Conservation (phyloP, 1,140 invertebrate genomes). For the Acromyrmex echinatior region DNA sequence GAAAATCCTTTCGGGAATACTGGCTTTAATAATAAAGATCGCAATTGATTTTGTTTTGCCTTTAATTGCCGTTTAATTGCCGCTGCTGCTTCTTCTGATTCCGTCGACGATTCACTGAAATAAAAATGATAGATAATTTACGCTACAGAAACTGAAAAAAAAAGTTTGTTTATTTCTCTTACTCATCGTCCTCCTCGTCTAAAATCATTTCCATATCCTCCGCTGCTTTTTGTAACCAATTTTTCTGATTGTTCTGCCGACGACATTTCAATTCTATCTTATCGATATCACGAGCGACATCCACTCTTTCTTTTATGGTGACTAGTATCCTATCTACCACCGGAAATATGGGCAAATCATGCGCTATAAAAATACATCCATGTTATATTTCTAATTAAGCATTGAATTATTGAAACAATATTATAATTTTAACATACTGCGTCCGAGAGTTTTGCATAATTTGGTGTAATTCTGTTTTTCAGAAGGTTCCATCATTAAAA, state of each 20-base stretch:
- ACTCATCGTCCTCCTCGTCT: conserved; percentile 89
- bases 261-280: conserved; percentile 90
- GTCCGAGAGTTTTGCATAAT: conserved; percentile 93
- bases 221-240: conserved; percentile 94
- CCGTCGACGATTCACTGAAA: conserved; percentile 81
- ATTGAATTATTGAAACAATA: conserved; percentile 26
- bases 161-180: conserved; percentile 83
- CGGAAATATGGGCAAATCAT: conserved; percentile 94
- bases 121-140: conserved; percentile 55
- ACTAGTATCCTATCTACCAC: conserved; percentile 90
- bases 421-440: conserved; percentile 88
- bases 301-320: conserved; percentile 91
- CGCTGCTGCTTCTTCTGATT: conserved; percentile 81
- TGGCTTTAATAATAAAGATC: conserved; percentile 88
- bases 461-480: conserved; percentile 94
- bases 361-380: conserved; percentile 87
- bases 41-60: conserved; percentile 88
- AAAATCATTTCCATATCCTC: conserved; percentile 95
- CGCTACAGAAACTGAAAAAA: conserved; percentile 46
- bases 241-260: conserved; percentile 90
- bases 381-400: background rate
- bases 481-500: conserved; percentile 96
- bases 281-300: conserved; percentile 93
- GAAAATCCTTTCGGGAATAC: conserved; percentile 90
- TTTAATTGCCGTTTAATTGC: conserved; percentile 84